phyloP scores from a whole-genome alignment of 2,797 vertebrate genomes.

The Neostethus bicornis region DNA sequence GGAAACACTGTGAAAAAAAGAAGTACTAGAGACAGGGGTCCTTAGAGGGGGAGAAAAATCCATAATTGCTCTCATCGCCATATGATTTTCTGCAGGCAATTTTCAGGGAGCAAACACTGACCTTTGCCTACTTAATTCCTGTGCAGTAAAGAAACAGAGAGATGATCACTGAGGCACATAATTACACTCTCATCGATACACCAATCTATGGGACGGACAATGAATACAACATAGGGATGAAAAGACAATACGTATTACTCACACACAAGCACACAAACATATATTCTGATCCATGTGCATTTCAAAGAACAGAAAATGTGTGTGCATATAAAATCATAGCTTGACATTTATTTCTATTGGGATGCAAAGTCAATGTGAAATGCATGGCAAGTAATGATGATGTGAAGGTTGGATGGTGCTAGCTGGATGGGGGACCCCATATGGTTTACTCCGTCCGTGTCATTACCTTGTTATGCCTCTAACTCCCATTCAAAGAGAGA shows the following conservation, averaged over 20 bases:
- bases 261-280: constrained; percentile 15
- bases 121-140: constrained; percentile 85
- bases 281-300: constrained; percentile 41
- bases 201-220: constrained; percentile 74
- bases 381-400: constrained; percentile 80
- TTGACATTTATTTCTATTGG: constrained; percentile 68
- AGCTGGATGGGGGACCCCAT: constrained; percentile 88
- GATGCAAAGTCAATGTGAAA: constrained; percentile 79
- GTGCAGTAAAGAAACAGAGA: constrained; percentile 81
- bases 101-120: constrained; percentile 78
- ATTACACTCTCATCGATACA: constrained; percentile 84
- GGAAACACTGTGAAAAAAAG: constrained; percentile 62
- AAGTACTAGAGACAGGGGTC: constrained; percentile 40
- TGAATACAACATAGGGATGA: constrained; percentile 74
- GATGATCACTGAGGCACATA: constrained; percentile 84
- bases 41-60: constrained; percentile 69
- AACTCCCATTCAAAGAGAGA: constrained; percentile 90
- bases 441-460: constrained; percentile 99
- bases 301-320: constrained; percentile 54
- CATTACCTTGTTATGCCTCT: constrained; percentile 99
- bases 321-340: constrained; percentile 46
- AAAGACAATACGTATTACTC: constrained; percentile 73
- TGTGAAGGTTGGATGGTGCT: constrained; percentile 68
- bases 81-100: constrained; percentile 83
- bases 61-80: constrained; percentile 83